phyloP scores from a whole-genome alignment of 2,113 vertebrate species.

The Plestiodon gilberti region DNA sequence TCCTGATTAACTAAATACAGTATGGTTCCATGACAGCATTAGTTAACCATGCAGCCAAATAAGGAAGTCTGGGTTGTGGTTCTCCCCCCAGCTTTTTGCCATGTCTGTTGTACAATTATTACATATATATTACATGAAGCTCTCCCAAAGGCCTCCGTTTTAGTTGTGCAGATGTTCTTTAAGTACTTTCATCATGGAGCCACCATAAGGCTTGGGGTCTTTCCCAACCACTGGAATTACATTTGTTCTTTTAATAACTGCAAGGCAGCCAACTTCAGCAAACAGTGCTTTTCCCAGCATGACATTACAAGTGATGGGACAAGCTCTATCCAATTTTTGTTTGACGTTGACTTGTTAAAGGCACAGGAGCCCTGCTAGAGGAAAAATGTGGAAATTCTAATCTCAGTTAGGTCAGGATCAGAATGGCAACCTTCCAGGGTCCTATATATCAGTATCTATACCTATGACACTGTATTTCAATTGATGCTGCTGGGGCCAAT shows the following conservation, averaged over 20 bases:
- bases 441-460: too few species aligned
- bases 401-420: background rate
- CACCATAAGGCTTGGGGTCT: too few species aligned
- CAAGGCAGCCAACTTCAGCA: too few species aligned
- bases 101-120: background rate
- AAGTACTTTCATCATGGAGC: background rate
- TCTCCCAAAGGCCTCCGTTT: background rate
- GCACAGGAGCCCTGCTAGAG: background rate
- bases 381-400: background rate
- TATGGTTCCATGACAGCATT: background rate
- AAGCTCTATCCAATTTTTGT: background rate
- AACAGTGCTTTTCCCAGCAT: too few species aligned
- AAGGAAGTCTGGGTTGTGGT: background rate
- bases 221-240: too few species aligned
- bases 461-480: background rate
- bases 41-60: background rate
- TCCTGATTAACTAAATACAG: background rate
- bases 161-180: background rate
- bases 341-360: background rate
- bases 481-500: background rate
- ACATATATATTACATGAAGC: background rate
- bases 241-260: too few species aligned
- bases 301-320: background rate
- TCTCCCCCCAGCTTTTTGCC: background rate
- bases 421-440: too few species aligned